Percentiles rank a stretch among this genome's conserved stretches.
These are phyloP conservation scores for Eubucco bourcierii DNA, from an alignment of 2,113 vertebrate genomes.

Conservation along the genomic window DNA sequence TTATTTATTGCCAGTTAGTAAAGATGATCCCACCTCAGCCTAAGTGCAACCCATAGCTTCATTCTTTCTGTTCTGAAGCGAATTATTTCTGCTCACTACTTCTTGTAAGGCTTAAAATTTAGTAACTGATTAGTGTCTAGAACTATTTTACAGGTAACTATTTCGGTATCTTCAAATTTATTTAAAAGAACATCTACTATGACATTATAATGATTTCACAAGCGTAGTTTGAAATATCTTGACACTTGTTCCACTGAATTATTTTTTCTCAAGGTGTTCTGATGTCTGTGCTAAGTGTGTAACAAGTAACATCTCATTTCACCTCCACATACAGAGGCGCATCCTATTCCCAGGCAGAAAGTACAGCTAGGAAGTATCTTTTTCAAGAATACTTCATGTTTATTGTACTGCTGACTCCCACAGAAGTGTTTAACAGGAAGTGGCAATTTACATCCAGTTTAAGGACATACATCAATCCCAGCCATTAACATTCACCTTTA, in stretches of 20 bases:
- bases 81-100: background rate
- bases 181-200: background rate
- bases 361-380: background rate
- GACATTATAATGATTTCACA: background rate
- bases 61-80: background rate
- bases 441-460: background rate
- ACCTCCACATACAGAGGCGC: background rate
- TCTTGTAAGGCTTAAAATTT: background rate
- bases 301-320: background rate
- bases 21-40: background rate
- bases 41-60: background rate
- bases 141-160: background rate
- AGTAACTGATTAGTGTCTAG: background rate
- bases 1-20: background rate
- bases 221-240: background rate
- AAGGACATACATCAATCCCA: background rate
- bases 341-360: background rate
- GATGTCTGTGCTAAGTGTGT: background rate
- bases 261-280: background rate
- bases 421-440: accelerated
- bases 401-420: background rate
- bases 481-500: background rate
- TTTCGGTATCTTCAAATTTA: background rate
- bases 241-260: background rate
- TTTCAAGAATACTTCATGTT: background rate